A percentile compares a stretch with the other conserved stretches of the same genome.
These are phyloP conservation scores for Linhomoeus sp. DNA, from an alignment of 2,888 invertebrate genomes.

Conservation along the genomic window DNA sequence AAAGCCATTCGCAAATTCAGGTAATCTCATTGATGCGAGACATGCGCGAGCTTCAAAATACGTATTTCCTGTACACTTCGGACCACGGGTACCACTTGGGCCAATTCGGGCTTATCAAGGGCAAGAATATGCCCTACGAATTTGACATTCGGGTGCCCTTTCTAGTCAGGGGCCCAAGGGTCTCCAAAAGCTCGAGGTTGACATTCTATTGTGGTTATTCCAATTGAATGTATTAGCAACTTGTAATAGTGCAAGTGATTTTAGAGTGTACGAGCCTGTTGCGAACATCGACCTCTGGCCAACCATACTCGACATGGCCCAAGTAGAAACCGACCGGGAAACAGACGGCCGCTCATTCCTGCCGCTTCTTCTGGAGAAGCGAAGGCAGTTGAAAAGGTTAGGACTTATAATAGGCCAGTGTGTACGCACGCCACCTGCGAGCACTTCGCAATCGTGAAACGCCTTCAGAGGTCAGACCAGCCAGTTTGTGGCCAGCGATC, in stretches of 20 bases:
- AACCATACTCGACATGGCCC: slow-evolving; percentile 85
- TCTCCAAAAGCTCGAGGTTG: no score
- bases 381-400: background rate
- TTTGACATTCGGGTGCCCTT: slow-evolving; percentile 91
- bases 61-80: slow-evolving; percentile 85
- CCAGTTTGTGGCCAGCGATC: no score
- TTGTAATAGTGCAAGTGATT: slow-evolving; percentile 16
- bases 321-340: slow-evolving; percentile 55
- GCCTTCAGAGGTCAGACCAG: no score
- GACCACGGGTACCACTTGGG: slow-evolving; percentile 96
- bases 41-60: slow-evolving; percentile 71
- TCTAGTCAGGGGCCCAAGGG: slow-evolving; percentile 70
- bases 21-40: slow-evolving; percentile 38
- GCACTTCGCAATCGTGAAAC: no score
- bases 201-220: no score
- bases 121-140: slow-evolving; percentile 93
- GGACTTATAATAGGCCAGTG: no score
- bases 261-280: slow-evolving; percentile 66
- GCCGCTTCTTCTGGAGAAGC: slow-evolving; percentile 12
- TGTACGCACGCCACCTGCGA: no score
- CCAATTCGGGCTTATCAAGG: slow-evolving; percentile 72
- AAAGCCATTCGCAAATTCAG: slow-evolving; percentile 66
- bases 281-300: slow-evolving; percentile 88
- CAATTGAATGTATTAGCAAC: no score
- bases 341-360: slow-evolving; percentile 74